These are phyloP conservation scores for Leucoma salicis DNA, from an alignment of 2,888 invertebrate genomes.

Conservation along the genomic window DNA sequence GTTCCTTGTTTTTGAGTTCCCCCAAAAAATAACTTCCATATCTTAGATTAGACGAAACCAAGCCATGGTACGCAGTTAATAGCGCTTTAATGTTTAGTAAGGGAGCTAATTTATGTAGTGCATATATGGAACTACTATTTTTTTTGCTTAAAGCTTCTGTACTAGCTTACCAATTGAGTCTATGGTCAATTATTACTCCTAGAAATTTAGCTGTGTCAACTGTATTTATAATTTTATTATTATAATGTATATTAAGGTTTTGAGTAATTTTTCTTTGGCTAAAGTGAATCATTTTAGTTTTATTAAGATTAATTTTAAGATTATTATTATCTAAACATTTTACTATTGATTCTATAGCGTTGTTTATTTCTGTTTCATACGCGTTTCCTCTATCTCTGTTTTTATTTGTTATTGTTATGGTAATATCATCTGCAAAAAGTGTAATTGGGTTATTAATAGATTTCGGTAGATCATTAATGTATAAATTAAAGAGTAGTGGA, in stretches of 20 bases:
- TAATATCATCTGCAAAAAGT: neutral
- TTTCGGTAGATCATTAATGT: constrained; percentile 1
- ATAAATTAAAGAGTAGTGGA: neutral
- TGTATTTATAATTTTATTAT: neutral
- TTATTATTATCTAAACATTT: neutral
- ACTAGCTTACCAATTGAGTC: neutral
- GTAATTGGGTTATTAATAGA: neutral
- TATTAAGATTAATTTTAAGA: neutral
- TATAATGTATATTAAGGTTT: neutral
- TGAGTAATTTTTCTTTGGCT: neutral
- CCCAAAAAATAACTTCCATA: no score
- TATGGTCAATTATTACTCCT: neutral
- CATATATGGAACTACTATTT: no score
- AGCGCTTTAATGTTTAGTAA: no score
- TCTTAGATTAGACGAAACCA: no score
- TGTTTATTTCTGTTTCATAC: neutral
- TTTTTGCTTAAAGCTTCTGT: no score
- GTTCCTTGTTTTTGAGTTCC: no score
- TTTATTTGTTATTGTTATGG: neutral
- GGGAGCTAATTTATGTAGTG: no score
- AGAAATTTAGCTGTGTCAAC: neutral
- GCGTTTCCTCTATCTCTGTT: neutral
- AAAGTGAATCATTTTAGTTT: neutral
- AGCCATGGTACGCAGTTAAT: no score
- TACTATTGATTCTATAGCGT: neutral